A percentile compares a stretch with the other conserved stretches of the same genome.
Conservation (phyloP, 2,797 vertebrate genomes). For the Ispidina lecontei region DNA sequence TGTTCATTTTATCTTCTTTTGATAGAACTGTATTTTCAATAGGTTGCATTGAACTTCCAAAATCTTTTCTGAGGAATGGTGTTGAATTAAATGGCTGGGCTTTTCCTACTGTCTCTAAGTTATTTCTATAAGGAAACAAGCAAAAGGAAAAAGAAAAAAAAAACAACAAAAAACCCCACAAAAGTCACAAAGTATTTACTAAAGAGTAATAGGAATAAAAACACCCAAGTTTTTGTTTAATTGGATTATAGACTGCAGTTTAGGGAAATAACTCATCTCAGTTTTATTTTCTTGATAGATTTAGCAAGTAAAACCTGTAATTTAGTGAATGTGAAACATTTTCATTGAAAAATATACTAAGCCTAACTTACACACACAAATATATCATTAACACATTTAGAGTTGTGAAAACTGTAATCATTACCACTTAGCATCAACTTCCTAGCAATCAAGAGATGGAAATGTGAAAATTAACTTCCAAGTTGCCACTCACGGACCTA, state of each 20-base stretch:
- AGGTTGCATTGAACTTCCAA: background rate
- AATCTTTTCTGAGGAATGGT: background rate
- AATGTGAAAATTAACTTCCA: background rate
- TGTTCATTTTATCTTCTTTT: background rate
- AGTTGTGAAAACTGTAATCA: background rate
- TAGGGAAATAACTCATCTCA: background rate
- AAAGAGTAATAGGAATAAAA: background rate
- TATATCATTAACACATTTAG: constrained; percentile 12
- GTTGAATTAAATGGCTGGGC: background rate
- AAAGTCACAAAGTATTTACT: background rate
- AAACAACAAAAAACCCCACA: no score
- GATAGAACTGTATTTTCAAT: background rate
- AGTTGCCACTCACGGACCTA: background rate
- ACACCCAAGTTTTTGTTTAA: background rate
- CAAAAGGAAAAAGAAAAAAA: background rate
- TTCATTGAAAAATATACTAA: background rate
- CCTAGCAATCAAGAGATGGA: background rate
- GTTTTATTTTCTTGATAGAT: constrained; percentile 8
- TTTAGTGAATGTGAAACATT: background rate
- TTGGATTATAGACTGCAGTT: background rate
- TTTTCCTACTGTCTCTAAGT: background rate
- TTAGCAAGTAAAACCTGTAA: background rate
- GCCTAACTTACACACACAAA: background rate
- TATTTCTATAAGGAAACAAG: background rate
- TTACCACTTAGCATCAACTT: background rate